phyloP scores from a whole-genome alignment of 2,113 vertebrate species.

The Rhinopomastus cyanomelas region DNA sequence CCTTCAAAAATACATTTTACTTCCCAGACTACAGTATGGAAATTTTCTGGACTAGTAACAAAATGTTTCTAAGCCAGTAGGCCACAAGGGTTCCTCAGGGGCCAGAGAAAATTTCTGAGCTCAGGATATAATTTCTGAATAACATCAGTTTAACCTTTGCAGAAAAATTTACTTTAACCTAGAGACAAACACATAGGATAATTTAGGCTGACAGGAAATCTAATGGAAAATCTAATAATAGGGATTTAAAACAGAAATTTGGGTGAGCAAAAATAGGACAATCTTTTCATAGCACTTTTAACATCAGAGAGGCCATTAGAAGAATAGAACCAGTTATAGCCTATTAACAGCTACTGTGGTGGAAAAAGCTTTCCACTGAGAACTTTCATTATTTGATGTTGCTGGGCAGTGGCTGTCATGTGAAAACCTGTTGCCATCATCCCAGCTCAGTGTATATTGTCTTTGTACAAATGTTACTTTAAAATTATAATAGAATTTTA shows the following conservation, averaged over 20 bases:
- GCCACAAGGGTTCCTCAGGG: not conserved
- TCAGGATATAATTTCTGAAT: not conserved
- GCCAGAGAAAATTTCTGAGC: not conserved
- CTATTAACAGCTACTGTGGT: not conserved
- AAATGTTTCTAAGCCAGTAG: not conserved
- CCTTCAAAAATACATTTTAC: not conserved
- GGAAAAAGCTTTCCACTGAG: not conserved
- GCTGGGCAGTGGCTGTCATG: not conserved
- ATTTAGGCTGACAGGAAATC: not conserved
- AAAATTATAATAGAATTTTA: not conserved
- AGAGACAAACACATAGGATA: not conserved
- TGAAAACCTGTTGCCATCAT: not conserved
- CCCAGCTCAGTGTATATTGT: not conserved
- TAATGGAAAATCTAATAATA: not conserved
- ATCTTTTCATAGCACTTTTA: conserved; percentile 17
- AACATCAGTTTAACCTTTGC: not conserved
- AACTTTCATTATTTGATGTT: not conserved
- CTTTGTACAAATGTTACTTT: not conserved
- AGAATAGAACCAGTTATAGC: not conserved
- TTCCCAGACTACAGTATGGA: not conserved
- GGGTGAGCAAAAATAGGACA: not conserved
- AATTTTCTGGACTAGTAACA: not conserved
- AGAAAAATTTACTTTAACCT: not conserved
- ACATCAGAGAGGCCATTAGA: not conserved
- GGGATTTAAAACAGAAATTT: not conserved